Evolutionary conservation across 2,113 vertebrate species (phyloP), one percentile per base, ranked within the genome.

Genomic region (Gymnorhina tibicen): DNA sequence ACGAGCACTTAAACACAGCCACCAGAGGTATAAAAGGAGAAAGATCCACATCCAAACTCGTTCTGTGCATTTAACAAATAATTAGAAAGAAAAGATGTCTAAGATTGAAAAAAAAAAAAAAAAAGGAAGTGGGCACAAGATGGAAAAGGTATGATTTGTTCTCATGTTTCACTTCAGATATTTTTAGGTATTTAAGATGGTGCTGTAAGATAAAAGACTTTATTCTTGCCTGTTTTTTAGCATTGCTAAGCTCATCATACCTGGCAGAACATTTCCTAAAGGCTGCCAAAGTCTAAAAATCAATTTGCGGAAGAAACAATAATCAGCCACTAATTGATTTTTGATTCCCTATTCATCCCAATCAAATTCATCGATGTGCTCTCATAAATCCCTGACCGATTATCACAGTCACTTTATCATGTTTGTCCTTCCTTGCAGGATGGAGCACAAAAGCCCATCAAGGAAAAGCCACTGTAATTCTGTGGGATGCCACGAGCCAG

Each of bases 321-420:
- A 82, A 97, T 96, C 95, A 90, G 85, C 96, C 95, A 95, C 94
- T 97, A 97, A 98, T 68, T 96, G 97, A 98, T 96, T 96, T 97
- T 90, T 96, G 88, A 97, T 97, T 95, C 58, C 27, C 62, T 93
- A 76, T 88, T 86, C 55, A 84, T 93, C 37, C 82, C 94, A 96
- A 95, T 96, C 90, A 95, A 89, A 96, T 88, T 44, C 63, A 96
- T 23, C 21, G 13, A 50, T 17, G 70, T 56, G 52, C 47, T 93
- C 84, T 86, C 42, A 78, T 60, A 93, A 96, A 94, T 70, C 66
- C 87, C 33, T 21, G 26, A 74, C 20, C 76, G 55, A 21, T 58
- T 30, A 89, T 42, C 78, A 68, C 72, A 63, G 27, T 37, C 39
- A 60, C 70, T 74, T 90, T 10, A 80, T 41, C 70, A 55, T 1